These are phyloP conservation scores for Lasioglossum calceatum DNA, from an alignment of 2,888 invertebrate species.

Conservation along the genomic window DNA sequence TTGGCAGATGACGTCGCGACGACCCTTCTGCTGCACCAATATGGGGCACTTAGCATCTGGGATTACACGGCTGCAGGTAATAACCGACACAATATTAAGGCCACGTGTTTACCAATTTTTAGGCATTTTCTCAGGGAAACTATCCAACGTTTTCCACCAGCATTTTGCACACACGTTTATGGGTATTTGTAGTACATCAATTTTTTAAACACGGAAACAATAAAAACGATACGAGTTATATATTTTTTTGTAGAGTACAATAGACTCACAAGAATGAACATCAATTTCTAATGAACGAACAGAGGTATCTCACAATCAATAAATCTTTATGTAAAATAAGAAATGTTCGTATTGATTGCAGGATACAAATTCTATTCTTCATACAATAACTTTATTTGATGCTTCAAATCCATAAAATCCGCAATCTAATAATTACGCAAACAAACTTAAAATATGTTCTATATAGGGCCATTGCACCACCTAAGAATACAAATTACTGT, in stretches of 20 bases:
- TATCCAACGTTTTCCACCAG: neutral
- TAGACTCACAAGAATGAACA: neutral
- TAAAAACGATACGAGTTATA: too few species aligned
- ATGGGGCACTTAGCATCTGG: slow-evolving; percentile 94
- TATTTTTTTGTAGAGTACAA: too few species aligned
- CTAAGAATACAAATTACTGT: neutral
- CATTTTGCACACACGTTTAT: neutral
- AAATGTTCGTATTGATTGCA: too few species aligned
- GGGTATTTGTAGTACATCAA: neutral
- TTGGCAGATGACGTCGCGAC: slow-evolving; percentile 93
- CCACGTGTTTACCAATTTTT: neutral
- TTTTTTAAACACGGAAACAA: neutral
- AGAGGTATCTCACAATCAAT: neutral
- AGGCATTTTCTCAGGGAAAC: neutral
- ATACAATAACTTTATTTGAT: too few species aligned
- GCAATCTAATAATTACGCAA: neutral
- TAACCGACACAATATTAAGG: neutral
- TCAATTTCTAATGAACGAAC: neutral
- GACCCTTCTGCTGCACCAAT: slow-evolving; percentile 91
- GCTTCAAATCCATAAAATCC: too few species aligned
- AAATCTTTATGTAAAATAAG: too few species aligned
- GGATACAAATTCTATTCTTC: too few species aligned
- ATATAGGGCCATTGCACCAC: too few species aligned
- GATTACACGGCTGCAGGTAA: slow-evolving; percentile 93
- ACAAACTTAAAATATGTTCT: neutral